Conservation (phyloP, 2,113 vertebrate species). For the Elephantulus edwardii region DNA sequence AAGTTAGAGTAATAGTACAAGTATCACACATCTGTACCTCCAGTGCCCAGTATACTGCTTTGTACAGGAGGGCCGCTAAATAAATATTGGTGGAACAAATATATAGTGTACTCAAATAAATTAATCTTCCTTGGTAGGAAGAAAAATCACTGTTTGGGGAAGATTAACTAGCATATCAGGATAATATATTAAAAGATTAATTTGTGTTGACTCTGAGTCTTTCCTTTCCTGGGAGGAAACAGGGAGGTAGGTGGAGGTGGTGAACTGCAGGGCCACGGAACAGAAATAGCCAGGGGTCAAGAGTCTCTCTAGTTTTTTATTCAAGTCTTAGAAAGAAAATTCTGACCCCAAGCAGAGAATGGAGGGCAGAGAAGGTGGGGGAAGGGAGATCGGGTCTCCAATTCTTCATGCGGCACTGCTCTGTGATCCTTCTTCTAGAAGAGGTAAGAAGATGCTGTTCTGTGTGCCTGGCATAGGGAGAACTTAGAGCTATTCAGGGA, state of each 20-base stretch:
- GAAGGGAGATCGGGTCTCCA: background rate
- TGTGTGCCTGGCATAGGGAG: background rate
- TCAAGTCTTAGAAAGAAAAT: background rate
- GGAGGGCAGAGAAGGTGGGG: background rate
- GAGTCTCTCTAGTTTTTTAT: background rate
- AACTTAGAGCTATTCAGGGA: background rate
- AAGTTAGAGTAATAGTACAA: background rate
- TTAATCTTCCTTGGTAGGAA: background rate
- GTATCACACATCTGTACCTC: background rate
- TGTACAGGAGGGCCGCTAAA: background rate
- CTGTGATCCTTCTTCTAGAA: background rate
- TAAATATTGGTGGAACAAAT: slow-evolving; percentile 23
- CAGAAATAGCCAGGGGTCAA: background rate
- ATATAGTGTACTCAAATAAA: background rate
- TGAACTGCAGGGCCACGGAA: background rate
- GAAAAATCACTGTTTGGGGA: background rate
- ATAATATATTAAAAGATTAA: slow-evolving; percentile 27
- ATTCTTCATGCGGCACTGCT: background rate
- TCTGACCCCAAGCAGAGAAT: background rate
- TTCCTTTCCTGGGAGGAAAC: background rate
- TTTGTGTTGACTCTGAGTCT: slow-evolving; percentile 6
- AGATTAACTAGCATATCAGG: background rate
- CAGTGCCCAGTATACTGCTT: background rate
- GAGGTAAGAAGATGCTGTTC: background rate
- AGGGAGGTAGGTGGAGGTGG: background rate